phyloP scores from a whole-genome alignment of 2,113 vertebrate genomes.

The Turnix velox region DNA sequence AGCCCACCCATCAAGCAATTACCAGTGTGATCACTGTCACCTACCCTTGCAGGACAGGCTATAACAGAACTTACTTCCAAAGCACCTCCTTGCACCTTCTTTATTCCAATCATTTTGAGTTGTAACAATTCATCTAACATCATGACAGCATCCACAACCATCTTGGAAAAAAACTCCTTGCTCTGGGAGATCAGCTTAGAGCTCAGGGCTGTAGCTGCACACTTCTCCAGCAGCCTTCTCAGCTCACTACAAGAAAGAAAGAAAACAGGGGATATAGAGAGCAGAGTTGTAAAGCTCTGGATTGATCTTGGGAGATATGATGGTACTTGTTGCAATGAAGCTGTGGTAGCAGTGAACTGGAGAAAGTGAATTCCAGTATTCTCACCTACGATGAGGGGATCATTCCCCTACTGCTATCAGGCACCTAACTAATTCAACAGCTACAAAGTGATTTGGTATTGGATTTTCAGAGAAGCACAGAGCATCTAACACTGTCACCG shows the following conservation, averaged over 20 bases:
- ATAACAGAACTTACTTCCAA: conserved; percentile 78
- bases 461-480: not conserved
- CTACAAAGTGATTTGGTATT: not conserved
- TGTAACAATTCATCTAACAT: conserved; percentile 90
- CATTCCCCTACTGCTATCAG: not conserved
- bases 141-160: conserved; percentile 96
- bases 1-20: not conserved
- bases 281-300: no score
- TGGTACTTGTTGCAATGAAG: no score
- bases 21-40: rapidly evolving
- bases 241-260: conserved; percentile 78
- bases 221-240: conserved; percentile 88
- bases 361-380: not conserved
- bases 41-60: not conserved
- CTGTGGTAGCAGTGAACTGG: no score
- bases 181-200: conserved; percentile 93
- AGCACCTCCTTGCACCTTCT: conserved; percentile 96
- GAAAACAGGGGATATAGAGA: no score
- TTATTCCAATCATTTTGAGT: conserved; percentile 97
- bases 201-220: conserved; percentile 91
- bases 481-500: not conserved
- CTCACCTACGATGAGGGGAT: not conserved
- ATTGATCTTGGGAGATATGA: no score
- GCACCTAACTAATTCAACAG: not conserved
- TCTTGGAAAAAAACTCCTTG: conserved; percentile 90